Conservation (phyloP, 2,113 vertebrate species). For the Thamnophis sirtalis region DNA sequence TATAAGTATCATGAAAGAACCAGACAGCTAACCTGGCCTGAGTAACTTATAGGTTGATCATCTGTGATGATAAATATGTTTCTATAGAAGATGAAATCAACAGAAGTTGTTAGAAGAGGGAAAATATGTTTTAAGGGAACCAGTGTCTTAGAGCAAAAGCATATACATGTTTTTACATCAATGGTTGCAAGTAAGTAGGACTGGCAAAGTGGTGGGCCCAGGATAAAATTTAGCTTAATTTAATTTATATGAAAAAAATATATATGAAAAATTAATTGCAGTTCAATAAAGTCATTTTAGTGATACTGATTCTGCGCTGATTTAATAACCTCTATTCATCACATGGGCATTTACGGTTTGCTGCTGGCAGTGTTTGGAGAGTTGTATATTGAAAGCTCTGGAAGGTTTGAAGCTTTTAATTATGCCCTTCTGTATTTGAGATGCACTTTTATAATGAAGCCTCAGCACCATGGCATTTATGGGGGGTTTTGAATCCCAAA, state of each 20-base stretch:
- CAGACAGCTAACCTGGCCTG: background rate
- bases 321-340: background rate
- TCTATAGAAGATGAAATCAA: background rate
- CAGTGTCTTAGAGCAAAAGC: background rate
- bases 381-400: background rate
- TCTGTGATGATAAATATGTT: background rate
- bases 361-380: background rate
- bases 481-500: background rate
- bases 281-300: background rate
- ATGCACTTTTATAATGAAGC: background rate
- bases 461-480: background rate
- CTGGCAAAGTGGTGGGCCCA: background rate
- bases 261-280: background rate
- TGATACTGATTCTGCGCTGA: background rate
- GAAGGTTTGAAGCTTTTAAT: background rate
- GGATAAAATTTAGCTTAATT: background rate
- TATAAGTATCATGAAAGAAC: background rate
- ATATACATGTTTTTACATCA: background rate
- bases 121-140: background rate
- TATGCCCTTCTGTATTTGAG: background rate
- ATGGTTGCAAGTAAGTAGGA: background rate
- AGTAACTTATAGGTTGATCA: background rate
- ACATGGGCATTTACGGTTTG: background rate
- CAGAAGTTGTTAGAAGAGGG: background rate
- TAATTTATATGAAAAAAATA: background rate